A percentile compares a stretch with the other conserved stretches of the same genome.
phyloP scores from a whole-genome alignment of 2,888 invertebrate genomes.

The Schizaphis graminum region DNA sequence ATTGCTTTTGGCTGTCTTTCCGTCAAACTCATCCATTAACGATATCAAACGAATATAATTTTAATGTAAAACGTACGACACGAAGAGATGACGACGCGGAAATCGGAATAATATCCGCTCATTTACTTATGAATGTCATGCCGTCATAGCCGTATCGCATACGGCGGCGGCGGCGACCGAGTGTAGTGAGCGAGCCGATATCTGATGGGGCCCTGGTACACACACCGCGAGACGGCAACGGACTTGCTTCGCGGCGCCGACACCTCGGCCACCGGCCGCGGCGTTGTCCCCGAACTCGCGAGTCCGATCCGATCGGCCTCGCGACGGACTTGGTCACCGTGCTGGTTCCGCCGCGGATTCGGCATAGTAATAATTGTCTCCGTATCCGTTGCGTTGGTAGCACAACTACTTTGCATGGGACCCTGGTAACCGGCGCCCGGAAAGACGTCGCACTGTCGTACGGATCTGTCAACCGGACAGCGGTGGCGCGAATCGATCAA shows the following conservation, averaged over 20 bases:
- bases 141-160: background rate
- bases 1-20: no score
- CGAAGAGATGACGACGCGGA: no score
- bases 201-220: background rate
- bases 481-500: background rate
- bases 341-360: background rate
- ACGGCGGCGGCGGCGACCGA: background rate
- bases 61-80: no score
- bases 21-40: no score
- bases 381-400: background rate
- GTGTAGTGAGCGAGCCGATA: no score
- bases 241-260: background rate
- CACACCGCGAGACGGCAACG: slow-evolving; percentile 25
- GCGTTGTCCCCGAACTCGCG: background rate
- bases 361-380: background rate
- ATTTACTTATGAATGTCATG: no score
- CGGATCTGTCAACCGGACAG: background rate
- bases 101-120: no score
- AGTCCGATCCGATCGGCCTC: background rate
- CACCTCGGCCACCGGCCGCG: background rate
- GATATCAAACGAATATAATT: no score
- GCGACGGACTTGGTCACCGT: background rate
- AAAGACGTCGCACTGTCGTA: background rate
- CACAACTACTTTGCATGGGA: background rate
- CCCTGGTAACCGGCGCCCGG: slow-evolving; percentile 11